Evolutionary conservation across 2,888 invertebrate species (phyloP).

Genomic region (Lasioglossum pauxillum): DNA sequence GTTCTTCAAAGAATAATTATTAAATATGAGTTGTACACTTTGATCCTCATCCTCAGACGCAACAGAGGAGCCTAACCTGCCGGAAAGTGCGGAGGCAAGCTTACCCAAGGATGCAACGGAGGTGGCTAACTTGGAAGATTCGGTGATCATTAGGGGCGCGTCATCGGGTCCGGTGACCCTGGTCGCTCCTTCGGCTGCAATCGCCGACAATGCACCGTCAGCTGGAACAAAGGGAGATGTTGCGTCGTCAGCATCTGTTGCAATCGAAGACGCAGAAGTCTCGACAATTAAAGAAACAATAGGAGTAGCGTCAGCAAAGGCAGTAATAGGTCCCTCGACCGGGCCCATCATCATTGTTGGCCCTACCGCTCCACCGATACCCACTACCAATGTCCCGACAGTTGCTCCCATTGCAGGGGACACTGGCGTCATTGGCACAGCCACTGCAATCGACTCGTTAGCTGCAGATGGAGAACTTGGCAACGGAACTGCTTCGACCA

Average conservation of each 20-base stretch:
- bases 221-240: slow-evolving; percentile 32
- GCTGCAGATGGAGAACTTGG: not conserved
- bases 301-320: slow-evolving; percentile 37
- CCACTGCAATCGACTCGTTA: not conserved
- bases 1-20: too few relatives aligned
- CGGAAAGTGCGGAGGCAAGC: too few relatives aligned
- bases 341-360: slow-evolving; percentile 53
- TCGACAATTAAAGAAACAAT: slow-evolving; percentile 33
- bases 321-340: slow-evolving; percentile 55
- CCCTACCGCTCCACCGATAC: slow-evolving; percentile 38
- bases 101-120: not conserved
- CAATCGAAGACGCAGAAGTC: slow-evolving; percentile 28
- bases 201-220: slow-evolving; percentile 23
- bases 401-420: not conserved
- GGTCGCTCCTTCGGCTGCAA: slow-evolving; percentile 35
- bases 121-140: not conserved
- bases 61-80: not conserved
- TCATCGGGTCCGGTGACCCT: slow-evolving; percentile 53
- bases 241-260: slow-evolving; percentile 33
- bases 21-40: not conserved
- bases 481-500: not conserved
- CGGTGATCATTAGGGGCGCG: slow-evolving; percentile 60
- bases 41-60: not conserved
- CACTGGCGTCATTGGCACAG: not conserved
- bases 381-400: slow-evolving; percentile 2